Base-by-base conservation (phyloP, 1,140 invertebrate genomes). In the Bombus waltoni region DNA sequence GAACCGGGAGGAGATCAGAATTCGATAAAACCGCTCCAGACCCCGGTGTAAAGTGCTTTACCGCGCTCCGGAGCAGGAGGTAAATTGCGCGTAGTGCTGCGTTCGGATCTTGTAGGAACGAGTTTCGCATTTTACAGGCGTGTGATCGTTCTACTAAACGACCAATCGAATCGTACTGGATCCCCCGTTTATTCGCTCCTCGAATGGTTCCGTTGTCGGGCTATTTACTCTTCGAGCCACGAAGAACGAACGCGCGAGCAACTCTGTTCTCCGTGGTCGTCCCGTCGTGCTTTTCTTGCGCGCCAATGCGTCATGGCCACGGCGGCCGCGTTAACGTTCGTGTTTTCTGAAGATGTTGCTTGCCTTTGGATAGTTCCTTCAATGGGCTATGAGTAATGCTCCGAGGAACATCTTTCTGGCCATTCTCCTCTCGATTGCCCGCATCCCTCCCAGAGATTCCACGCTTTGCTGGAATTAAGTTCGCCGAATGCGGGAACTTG, bases 1-100 rank as follows among this genome's bases (percentile, higher is more conserved):
- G 44, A 75, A 80, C 73, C 72, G 75, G 76, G 72, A 86, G 81
- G 82, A 92, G 90, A 93, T 93, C 81, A 83, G 87, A 80, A 88
- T 89, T 92, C 88, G 92, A 93, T 92, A 92, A 92, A 91, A 86
- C 81, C 66, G 83, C 84, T 76, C 87, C 81, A 79, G 81, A 77
- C 81, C 80, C 44, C 65, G 74, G 68, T 65, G 88, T 76, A 87
- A 89, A 90, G 82, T 87, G 85, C 82, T 83, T 85, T 82, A 81
- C 53, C 66, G n/a, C 68, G 25, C 62, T 40, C n/a, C 53, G 65
- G 65, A 71, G 75, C 47, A 28, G 35, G 47, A 78, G 76, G 72
- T 78, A 75, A 89, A 76, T 88, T 81, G 78, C 79, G 40, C 81
- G 53, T 68, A 66, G 47, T 44, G 68, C 38, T 38, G 40, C 53